These are phyloP conservation scores for Boulengerochromis microlepis DNA, from an alignment of 2,113 vertebrate genomes.

Conservation along the genomic window DNA sequence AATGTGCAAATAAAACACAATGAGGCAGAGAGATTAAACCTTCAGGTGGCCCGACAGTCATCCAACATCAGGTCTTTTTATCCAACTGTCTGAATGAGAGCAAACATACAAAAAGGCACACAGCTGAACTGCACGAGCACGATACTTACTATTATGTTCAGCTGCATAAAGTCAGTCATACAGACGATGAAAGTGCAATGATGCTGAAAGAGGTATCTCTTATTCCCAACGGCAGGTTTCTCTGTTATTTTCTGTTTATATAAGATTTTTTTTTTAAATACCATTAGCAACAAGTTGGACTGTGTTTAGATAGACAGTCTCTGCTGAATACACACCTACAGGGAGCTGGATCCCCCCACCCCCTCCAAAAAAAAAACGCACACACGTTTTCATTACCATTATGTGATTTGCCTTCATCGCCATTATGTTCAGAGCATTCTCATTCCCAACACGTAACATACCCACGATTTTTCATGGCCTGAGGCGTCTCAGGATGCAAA, in stretches of 20 bases:
- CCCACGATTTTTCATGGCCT: rapidly evolving
- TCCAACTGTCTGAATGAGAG: not conserved
- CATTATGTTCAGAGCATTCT: not conserved
- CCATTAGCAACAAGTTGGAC: not conserved
- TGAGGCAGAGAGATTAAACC: not conserved
- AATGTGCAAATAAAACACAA: not conserved
- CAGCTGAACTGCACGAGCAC: not conserved
- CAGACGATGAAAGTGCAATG: not conserved
- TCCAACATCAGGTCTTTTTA: not conserved
- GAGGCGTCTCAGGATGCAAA: not conserved
- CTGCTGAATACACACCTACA: not conserved
- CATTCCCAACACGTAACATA: not conserved
- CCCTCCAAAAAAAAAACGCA: rapidly evolving
- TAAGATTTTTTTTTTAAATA: not conserved
- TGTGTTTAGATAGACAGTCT: not conserved
- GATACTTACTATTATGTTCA: not conserved
- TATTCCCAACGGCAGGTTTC: not conserved
- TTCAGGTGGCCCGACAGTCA: not conserved
- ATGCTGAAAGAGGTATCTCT: not conserved
- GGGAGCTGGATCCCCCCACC: not conserved
- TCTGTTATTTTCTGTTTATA: not conserved
- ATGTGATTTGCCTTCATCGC: not conserved
- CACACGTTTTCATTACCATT: not conserved
- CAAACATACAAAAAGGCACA: not conserved
- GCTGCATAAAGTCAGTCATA: not conserved